Evolutionary conservation across 2,113 vertebrate genomes (phyloP), one percentile per base, ranked within the genome.

Genomic region (Erinaceus europaeus): DNA sequence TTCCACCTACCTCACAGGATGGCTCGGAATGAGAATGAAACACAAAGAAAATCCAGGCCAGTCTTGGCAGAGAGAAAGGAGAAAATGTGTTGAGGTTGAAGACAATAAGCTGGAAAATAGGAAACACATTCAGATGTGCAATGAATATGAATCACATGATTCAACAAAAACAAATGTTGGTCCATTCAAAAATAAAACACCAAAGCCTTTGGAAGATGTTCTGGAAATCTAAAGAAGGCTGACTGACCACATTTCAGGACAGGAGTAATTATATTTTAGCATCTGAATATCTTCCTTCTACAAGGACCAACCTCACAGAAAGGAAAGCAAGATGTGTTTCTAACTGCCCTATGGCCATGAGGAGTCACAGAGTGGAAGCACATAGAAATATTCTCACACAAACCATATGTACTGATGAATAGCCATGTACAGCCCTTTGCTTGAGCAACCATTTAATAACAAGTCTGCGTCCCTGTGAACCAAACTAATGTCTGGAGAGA

Each of bases 131-230:
- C 42, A 55, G 90, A 76, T 69, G 38, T 55, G 29, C 36, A n/a
- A 81, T 79, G 71, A 87, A 84, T 86, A 75, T 59, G 55, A 86
- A 68, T 42, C 34, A n/a, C 32, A 62, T 57, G 83, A 65, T 84
- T 80, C 59, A 77, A 73, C 34, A 69, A 53, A 90, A 91, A 86
- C 81, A 84, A 90, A 87, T 10, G 5, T 78, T 18, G 17, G 29
- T 67, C 65, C 87, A 50, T 81, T 90, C 36, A 34, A 71, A 93
- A 94, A 93, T 76, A 84, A 93, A 95, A 86, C 11, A 29, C 69
- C 44, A 3, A 85, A 67, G 71, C 50, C 75, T 46, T 67, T 61
- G 72, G 52, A 52, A 34, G 9, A 52, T 8, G 52, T 18, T 0
- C 68, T 86, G 78, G 46, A 55, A 62, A 57, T n/a, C 71, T 84